Percentiles rank a stretch among this genome's conserved stretches.
These are phyloP conservation scores for human DNA, from an alignment of 2,113 vertebrate species.

Conservation along the genomic window GRCh38 chr3:12921001-12921500, in stretches of 20 bases:
- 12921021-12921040: background rate
- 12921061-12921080: background rate
- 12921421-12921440: accelerated
- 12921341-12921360: background rate
- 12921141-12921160: too few species aligned
- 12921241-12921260: background rate
- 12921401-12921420: background rate
- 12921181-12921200: too few species aligned
- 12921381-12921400: background rate
- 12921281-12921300: background rate
- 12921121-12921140: too few species aligned
- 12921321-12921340: background rate
- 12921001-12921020: background rate
- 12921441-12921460: background rate
- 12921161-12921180: background rate
- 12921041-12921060: background rate
- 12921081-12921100: background rate
- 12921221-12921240: background rate
- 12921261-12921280: background rate
- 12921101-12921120: too few species aligned
- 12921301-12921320: background rate
- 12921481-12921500: background rate
- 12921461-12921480: background rate
- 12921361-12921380: background rate
- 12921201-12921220: background rate